Base-by-base conservation (phyloP, 2,888 invertebrate genomes). In the Acanthacorydalis orientalis region DNA sequence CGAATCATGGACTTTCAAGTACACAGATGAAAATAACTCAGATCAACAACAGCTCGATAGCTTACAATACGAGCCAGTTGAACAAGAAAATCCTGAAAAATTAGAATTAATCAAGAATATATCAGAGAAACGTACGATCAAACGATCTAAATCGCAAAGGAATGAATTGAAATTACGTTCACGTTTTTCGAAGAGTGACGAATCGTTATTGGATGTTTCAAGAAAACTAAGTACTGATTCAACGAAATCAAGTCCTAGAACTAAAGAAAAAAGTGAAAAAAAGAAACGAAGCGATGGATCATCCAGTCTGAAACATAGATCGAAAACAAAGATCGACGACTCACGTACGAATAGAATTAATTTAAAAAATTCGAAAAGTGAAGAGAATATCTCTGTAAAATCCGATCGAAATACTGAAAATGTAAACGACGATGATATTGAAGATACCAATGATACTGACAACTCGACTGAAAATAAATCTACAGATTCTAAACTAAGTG, bases 261-360 rank as follows among this genome's bases (percentile, higher is more conserved):
- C 23, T 6, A 23, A 23, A 23, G 23, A 23, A 23, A 23, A 23
- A 23, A 23, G 6, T 6, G 23, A 23, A 34, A 16, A 44, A 44
- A 44, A 44, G 44, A 35, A 35, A 44, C 15, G 44, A 34, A 34
- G 16, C 44, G 23, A 23, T n/a, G n/a, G n/a, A 43, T 12, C 31
- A 10, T 31, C n/a, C 9, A n/a, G 2, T 43, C 9, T 31, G 31
- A 7, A 43, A 43, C n/a, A 43, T 31, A 32, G 43, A 43, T 43
- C 14, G 32, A 14, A 43, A 43, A 23, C 31, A 10, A 32, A 43
- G n/a, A 1, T 43, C 23, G 31, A n/a, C 42, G 32, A 31, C 7
- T 11, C 32, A n/a, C 15, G 16, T 15, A 8, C 39, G 9, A 14
- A 31, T 12, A 31, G 31, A 9, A 43, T 23, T 12, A 31, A 15